These are phyloP conservation scores for Molossus alvarezi DNA, from an alignment of 2,797 vertebrate species.

Conservation along the genomic window DNA sequence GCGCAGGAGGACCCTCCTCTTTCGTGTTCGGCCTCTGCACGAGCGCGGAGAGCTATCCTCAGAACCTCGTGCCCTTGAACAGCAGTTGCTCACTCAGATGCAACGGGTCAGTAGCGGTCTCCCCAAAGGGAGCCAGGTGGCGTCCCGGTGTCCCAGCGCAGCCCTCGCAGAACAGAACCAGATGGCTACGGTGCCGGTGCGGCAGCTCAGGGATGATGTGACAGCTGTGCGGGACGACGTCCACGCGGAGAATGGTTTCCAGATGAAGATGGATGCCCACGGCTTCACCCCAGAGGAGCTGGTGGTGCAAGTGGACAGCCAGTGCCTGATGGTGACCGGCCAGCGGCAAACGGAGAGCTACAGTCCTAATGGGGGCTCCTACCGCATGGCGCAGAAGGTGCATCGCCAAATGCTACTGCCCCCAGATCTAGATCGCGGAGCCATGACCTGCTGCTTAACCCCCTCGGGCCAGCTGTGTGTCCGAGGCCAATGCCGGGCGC, in stretches of 20 bases:
- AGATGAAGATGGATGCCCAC: slow-evolving; percentile 91
- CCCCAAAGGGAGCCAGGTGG: slow-evolving; percentile 38
- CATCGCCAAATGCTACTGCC: slow-evolving; percentile 91
- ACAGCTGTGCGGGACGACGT: background rate
- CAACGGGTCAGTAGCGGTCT: slow-evolving; percentile 48
- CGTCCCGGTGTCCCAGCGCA: background rate
- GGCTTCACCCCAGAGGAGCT: slow-evolving; percentile 91
- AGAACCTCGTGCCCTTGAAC: background rate
- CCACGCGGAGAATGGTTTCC: slow-evolving; percentile 80
- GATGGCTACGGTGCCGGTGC: slow-evolving; percentile 26
- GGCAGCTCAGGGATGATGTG: background rate
- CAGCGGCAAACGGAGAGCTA: slow-evolving; percentile 88
- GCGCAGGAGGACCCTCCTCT: background rate
- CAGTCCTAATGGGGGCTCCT: slow-evolving; percentile 71
- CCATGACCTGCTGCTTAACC: slow-evolving; percentile 88
- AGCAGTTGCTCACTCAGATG: slow-evolving; percentile 80
- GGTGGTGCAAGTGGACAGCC: slow-evolving; percentile 88
- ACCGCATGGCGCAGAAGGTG: slow-evolving; percentile 90
- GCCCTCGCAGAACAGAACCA: background rate
- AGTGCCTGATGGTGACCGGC: slow-evolving; percentile 89
- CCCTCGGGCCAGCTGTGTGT: slow-evolving; percentile 74
- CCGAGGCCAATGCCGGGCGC: background rate
- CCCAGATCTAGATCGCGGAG: slow-evolving; percentile 86
- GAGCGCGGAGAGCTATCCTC: accelerated
- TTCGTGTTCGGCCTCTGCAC: accelerated